phyloP scores from a whole-genome alignment of 2,113 vertebrate species.

The Perca fluviatilis region DNA sequence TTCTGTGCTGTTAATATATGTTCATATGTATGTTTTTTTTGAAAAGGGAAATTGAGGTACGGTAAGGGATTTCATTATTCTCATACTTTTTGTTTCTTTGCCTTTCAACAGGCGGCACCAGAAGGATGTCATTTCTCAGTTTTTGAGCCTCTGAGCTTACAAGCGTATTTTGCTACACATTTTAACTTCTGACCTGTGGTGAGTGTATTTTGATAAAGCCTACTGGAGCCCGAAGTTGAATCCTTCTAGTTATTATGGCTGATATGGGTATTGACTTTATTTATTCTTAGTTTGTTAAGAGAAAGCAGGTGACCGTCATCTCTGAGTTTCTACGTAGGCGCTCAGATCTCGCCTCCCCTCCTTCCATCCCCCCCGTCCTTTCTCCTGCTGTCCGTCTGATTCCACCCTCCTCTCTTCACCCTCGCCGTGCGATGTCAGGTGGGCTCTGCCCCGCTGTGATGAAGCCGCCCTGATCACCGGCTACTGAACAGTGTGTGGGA shows the following conservation, averaged over 20 bases:
- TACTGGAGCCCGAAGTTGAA: not conserved
- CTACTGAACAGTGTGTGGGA: slow-evolving; percentile 65
- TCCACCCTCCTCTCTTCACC: slow-evolving; percentile 33
- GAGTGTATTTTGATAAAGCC: slow-evolving; percentile 8
- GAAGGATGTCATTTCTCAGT: slow-evolving; percentile 13
- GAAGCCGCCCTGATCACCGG: slow-evolving; percentile 55
- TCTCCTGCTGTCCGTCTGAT: slow-evolving; percentile 39
- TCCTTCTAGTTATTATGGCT: not conserved
- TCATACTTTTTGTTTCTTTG: not conserved
- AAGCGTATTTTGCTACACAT: not conserved
- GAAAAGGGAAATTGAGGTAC: not conserved
- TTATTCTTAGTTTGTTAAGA: not conserved
- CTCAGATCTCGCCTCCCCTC: slow-evolving; percentile 23
- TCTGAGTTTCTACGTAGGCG: slow-evolving; percentile 10
- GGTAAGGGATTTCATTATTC: not conserved
- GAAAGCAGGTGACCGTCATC: slow-evolving; percentile 24
- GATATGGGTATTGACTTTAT: slow-evolving; percentile 15
- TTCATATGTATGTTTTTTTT: too few relatives aligned
- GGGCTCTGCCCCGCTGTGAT: slow-evolving; percentile 66
- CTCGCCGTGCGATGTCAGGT: slow-evolving; percentile 57
- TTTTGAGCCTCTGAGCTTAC: slow-evolving; percentile 7
- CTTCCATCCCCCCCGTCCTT: slow-evolving; percentile 18
- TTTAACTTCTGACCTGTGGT: slow-evolving; percentile 10
- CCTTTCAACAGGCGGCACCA: slow-evolving; percentile 1
- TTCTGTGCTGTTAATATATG: too few relatives aligned